Conservation (phyloP, 2,888 invertebrate genomes). For the Zele albiditarsus region DNA sequence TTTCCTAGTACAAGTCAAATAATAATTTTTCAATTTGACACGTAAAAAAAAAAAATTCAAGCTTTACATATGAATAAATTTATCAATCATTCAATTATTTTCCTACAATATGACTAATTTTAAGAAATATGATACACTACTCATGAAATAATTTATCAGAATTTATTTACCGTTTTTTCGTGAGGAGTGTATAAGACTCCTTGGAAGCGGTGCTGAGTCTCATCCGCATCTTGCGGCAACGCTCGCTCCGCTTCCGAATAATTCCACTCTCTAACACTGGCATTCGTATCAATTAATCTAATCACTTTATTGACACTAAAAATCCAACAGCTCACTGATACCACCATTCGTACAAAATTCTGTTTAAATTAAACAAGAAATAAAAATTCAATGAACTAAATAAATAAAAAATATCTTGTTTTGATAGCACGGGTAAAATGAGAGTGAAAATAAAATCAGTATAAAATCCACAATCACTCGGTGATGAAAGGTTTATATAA, state of each 20-base stretch:
- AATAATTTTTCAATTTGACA: too few relatives aligned
- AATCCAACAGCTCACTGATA: conserved; percentile 5
- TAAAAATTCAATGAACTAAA: background rate
- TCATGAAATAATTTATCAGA: conserved; percentile 1
- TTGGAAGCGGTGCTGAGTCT: conserved; percentile 69
- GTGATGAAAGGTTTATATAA: conserved; percentile 14
- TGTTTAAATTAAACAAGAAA: background rate
- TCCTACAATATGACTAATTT: background rate
- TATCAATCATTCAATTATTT: background rate
- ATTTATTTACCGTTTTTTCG: conserved; percentile 69
- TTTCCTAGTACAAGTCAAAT: background rate
- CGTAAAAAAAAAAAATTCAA: too few relatives aligned
- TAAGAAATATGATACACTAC: too few relatives aligned
- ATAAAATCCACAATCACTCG: conserved; percentile 17
- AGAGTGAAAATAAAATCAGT: background rate
- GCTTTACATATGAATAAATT: background rate
- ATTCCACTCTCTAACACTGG: conserved; percentile 68
- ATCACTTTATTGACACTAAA: conserved; percentile 23
- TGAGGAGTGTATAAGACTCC: conserved; percentile 70
- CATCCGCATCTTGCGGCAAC: conserved; percentile 65
- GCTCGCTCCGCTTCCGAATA: conserved; percentile 59
- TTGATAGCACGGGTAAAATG: background rate
- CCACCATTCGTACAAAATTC: conserved; percentile 1
- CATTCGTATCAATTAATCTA: conserved; percentile 59
- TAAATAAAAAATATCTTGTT: background rate